Conservation (phyloP, 2,888 invertebrate genomes). For the Syritta pipiens region DNA sequence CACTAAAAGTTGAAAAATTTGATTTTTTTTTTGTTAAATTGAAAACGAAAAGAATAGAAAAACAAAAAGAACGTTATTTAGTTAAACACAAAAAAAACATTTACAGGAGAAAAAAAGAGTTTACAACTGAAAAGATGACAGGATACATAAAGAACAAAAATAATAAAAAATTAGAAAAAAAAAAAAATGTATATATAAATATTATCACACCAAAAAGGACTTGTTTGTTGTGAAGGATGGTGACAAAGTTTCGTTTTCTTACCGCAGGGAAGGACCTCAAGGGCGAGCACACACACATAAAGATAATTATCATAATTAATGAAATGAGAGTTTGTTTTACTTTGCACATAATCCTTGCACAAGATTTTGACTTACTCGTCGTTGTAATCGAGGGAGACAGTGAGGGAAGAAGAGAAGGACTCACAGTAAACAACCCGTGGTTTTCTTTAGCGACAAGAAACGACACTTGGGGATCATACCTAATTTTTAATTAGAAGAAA, state of each 20-base stretch:
- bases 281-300: background rate
- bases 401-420: no score
- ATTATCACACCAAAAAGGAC: no score
- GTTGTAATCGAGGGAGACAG: no score
- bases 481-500: slow-evolving; percentile 41
- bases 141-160: background rate
- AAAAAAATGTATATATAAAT: no score
- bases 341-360: no score
- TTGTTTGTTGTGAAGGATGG: slow-evolving; percentile 11
- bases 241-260: background rate
- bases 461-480: slow-evolving; percentile 1
- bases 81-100: slow-evolving; percentile 8
- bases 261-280: background rate
- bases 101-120: no score
- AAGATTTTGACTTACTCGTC: no score
- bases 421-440: background rate
- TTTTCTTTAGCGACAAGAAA: background rate
- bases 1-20: slow-evolving; percentile 82
- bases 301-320: slow-evolving; percentile 36
- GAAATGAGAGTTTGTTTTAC: slow-evolving; percentile 3
- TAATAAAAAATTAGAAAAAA: background rate
- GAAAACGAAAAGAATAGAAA: slow-evolving; percentile 61
- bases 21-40: slow-evolving; percentile 11
- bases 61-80: slow-evolving; percentile 39
- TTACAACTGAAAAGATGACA: background rate